These are phyloP conservation scores for Natrix natrix DNA, from an alignment of 2,797 vertebrate genomes.

Conservation along the genomic window DNA sequence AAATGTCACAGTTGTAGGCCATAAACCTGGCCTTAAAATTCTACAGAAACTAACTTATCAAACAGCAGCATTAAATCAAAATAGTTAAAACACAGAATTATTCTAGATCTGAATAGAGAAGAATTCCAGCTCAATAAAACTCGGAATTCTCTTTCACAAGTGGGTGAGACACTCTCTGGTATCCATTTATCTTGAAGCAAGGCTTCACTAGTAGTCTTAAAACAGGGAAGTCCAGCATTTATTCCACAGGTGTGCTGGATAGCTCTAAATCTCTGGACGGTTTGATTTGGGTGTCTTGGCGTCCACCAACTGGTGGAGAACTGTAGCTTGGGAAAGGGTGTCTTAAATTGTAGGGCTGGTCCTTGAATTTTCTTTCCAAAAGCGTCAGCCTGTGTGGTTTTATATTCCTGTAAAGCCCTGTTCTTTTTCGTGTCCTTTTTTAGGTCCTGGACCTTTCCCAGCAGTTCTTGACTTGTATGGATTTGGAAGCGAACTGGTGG, in stretches of 20 bases:
- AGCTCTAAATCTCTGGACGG: background rate
- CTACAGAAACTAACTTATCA: background rate
- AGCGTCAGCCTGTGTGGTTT: background rate
- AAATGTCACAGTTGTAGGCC: too few relatives aligned
- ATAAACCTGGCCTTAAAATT: background rate
- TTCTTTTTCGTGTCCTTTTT: slow-evolving; percentile 2
- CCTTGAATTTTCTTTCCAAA: background rate
- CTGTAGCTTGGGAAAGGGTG: background rate
- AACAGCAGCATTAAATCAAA: background rate
- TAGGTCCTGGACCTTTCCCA: slow-evolving; percentile 82
- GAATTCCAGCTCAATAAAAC: background rate
- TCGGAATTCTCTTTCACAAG: background rate
- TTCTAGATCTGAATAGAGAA: background rate
- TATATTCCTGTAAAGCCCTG: background rate
- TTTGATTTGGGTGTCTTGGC: background rate
- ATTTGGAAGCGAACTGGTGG: slow-evolving; percentile 78
- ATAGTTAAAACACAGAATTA: background rate
- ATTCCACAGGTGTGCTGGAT: background rate
- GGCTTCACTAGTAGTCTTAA: background rate
- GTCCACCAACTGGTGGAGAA: background rate
- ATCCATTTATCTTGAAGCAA: background rate
- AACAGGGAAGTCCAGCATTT: background rate
- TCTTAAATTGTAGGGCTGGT: background rate
- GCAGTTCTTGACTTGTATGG: slow-evolving; percentile 84
- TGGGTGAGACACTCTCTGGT: background rate